Evolutionary conservation across 2,797 vertebrate species (phyloP), one percentile per base, ranked within the genome.

Genomic region (Rousettus madagascariensis): DNA sequence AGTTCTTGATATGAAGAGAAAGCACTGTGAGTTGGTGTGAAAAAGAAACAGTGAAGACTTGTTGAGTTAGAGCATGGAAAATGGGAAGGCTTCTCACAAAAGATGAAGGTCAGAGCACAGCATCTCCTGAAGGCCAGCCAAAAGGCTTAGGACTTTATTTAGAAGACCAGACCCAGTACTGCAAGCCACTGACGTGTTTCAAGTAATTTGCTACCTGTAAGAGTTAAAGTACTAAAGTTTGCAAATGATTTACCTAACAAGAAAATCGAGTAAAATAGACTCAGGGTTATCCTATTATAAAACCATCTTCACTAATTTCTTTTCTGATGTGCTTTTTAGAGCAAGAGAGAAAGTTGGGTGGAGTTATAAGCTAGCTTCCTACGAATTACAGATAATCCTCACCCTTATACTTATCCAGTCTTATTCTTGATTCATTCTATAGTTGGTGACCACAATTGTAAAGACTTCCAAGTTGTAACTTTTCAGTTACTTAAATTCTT

Each of bases 211-310:
- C 95, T 95, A 97, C 33, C 55, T 61, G 82, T 90, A 92, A 92
- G 72, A 92, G 49, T 80, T 96, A 96, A 95, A 96, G 77, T 90
- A 95, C 36, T 46, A 94, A 88, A 88, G 46, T 82, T 85, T 88
- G 77, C 36, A 94, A 97, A 96, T 96, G 55, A 96, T 96, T 97
- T 95, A 96, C 82, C 72, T 75, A 41, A 38, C 87, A 95, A 75
- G 30, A 95, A 95, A 82, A 94, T 83, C 61, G 85, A 92, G 65
- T 86, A 82, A 93, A 78, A 30, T 51, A 89, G 46, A 66, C 8
- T 82, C 41, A 90, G 20, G 49, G 30, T 97, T 94, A 92, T 84
- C 33, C 33, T 92, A 80, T 65, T 87, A 92, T 90, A 92, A 94
- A 41, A 94, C 43, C 6, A 59, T 94, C 41, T 86, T 96, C 82